phyloP scores from a whole-genome alignment of 2,113 vertebrate genomes.

The Gopherus flavomarginatus region DNA sequence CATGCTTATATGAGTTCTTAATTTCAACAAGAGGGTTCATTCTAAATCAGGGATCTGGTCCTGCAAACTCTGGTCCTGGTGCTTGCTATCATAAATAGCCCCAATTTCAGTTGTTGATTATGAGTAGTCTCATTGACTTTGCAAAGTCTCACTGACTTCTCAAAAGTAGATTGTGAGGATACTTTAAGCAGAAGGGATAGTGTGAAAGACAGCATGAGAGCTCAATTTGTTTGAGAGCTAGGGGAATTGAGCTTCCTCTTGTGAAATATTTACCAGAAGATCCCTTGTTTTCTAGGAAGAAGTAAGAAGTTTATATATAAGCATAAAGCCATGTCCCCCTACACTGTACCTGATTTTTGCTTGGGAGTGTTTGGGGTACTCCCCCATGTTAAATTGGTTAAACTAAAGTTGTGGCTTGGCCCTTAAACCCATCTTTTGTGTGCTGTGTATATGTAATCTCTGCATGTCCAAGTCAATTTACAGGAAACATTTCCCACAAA shows the following conservation, averaged over 20 bases:
- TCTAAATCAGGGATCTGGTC: not conserved
- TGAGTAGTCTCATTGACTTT: not conserved
- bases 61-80: not conserved
- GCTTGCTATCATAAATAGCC: not conserved
- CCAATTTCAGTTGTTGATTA: not conserved
- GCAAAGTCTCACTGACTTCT: not conserved
- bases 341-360: not conserved
- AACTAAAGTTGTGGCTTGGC: not conserved
- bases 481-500: not conserved
- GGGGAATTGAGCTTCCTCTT: not conserved
- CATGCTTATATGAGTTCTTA: not conserved
- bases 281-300: not conserved
- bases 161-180: not conserved
- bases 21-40: conserved; percentile 1
- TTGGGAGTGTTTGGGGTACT: not conserved
- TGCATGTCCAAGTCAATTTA: not conserved
- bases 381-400: not conserved
- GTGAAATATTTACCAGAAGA: not conserved
- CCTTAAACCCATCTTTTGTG: not conserved
- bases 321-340: not conserved
- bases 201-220: not conserved
- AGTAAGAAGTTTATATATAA: not conserved
- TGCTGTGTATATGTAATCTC: not conserved
- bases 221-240: not conserved
- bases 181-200: not conserved